Conservation (phyloP, 2,888 invertebrate species). For the Hirtodrosophila confusa region DNA sequence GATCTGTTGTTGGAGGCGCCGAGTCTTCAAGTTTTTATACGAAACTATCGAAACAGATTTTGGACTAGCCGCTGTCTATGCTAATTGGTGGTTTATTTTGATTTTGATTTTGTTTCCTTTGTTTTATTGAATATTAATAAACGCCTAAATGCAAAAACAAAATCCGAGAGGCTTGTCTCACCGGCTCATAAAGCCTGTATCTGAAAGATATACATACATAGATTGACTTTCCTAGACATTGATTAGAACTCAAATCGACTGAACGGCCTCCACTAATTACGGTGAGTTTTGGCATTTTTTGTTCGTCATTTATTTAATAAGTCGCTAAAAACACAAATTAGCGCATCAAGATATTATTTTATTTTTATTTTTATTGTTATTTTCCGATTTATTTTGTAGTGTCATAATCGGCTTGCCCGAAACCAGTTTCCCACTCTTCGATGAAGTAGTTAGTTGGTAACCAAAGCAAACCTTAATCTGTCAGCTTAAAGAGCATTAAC, state of each 20-base stretch:
- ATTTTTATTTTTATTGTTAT: constrained; percentile 15
- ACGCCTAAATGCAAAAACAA: constrained; percentile 30
- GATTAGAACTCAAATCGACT: constrained; percentile 40
- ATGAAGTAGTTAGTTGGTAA: constrained; percentile 1
- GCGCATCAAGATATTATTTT: constrained; percentile 37
- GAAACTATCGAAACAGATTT: constrained; percentile 28
- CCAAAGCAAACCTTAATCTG: constrained; percentile 20
- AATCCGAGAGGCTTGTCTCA: constrained; percentile 31
- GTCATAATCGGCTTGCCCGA: constrained; percentile 31
- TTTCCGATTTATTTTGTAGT: constrained; percentile 7
- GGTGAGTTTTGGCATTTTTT: constrained; percentile 13
- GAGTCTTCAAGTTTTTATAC: constrained; percentile 64
- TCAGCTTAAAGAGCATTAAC: constrained; percentile 38
- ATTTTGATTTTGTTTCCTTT: constrained; percentile 20
- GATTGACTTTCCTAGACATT: constrained; percentile 10
- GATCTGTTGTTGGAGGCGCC: constrained; percentile 55
- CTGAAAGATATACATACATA: neutral
- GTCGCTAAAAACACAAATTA: constrained; percentile 46
- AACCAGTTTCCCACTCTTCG: constrained; percentile 32
- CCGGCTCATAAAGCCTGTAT: constrained; percentile 4
- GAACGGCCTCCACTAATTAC: constrained; percentile 52
- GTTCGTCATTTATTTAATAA: constrained; percentile 20
- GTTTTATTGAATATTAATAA: constrained; percentile 32
- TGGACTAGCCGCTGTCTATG: constrained; percentile 48
- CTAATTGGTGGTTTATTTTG: constrained; percentile 65